Conservation (phyloP, 2,113 vertebrate species). For the Oceanodroma tethys region DNA sequence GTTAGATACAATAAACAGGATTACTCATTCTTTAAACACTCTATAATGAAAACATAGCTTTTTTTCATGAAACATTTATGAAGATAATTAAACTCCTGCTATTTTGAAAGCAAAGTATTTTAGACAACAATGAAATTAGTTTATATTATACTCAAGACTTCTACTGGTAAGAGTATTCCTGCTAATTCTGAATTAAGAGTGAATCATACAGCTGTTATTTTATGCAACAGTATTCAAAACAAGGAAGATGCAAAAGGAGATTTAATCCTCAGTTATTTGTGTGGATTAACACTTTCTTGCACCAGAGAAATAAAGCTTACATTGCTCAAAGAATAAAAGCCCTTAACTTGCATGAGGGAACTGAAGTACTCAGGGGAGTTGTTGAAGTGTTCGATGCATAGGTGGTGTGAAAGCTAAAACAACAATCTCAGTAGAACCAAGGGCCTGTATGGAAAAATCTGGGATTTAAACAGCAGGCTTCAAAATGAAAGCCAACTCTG, state of each 20-base stretch:
- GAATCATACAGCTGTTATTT: background rate
- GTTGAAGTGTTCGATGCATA: background rate
- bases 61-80: background rate
- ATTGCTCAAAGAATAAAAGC: background rate
- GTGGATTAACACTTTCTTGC: background rate
- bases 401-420: background rate
- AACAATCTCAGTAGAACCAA: background rate
- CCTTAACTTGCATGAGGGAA: background rate
- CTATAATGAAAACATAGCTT: background rate
- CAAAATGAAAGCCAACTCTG: background rate
- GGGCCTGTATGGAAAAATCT: background rate
- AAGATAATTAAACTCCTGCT: background rate
- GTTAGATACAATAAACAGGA: background rate
- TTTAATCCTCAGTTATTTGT: background rate
- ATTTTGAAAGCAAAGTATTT: background rate
- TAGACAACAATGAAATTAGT: background rate
- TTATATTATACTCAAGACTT: background rate
- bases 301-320: background rate
- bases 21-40: background rate
- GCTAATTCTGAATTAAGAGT: background rate
- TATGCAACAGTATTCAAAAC: background rate
- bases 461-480: background rate
- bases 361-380: background rate
- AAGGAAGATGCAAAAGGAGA: background rate
- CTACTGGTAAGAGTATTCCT: background rate